These are phyloP conservation scores for Blastobasis adustella DNA, from an alignment of 2,888 invertebrate species.

Conservation along the genomic window DNA sequence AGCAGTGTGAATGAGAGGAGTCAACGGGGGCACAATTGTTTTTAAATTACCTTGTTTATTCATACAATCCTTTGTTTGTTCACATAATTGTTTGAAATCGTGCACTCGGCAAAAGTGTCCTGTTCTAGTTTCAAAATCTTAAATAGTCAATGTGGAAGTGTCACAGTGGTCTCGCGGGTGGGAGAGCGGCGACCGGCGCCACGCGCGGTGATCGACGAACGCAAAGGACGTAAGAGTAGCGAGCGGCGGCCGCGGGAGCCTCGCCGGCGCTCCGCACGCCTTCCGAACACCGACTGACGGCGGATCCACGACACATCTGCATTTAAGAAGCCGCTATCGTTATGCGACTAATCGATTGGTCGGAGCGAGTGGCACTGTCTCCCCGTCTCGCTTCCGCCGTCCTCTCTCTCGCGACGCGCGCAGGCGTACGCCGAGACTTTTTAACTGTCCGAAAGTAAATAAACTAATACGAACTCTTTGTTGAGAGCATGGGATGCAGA, in stretches of 20 bases:
- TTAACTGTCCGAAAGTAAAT: slow-evolving; percentile 70
- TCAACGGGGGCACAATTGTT: slow-evolving; percentile 16
- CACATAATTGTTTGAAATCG: slow-evolving; percentile 55
- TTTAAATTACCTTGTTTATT: slow-evolving; percentile 44
- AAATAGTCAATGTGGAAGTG: background rate
- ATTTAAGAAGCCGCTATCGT: slow-evolving; percentile 75
- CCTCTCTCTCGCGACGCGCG: slow-evolving; percentile 54
- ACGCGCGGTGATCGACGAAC: slow-evolving; percentile 7
- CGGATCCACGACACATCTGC: slow-evolving; percentile 71
- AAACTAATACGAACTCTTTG: slow-evolving; percentile 63
- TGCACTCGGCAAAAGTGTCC: slow-evolving; percentile 33
- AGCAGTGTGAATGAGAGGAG: slow-evolving; percentile 1
- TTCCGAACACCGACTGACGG: slow-evolving; percentile 68
- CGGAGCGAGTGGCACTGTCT: slow-evolving; percentile 64
- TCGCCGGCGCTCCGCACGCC: slow-evolving; percentile 51
- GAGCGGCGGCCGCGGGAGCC: slow-evolving; percentile 33
- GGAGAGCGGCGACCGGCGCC: background rate
- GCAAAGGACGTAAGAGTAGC: slow-evolving; percentile 42
- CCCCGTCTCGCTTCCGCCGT: slow-evolving; percentile 42
- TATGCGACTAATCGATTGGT: slow-evolving; percentile 76
- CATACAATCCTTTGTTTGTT: slow-evolving; percentile 61
- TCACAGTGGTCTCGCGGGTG: background rate
- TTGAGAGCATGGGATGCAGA: slow-evolving; percentile 42
- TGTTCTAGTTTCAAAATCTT: background rate
- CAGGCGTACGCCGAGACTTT: slow-evolving; percentile 51